Percentiles rank a stretch among this genome's conserved stretches.
Conservation (phyloP, 2,113 vertebrate species). For the Notarius quadriscutis region DNA sequence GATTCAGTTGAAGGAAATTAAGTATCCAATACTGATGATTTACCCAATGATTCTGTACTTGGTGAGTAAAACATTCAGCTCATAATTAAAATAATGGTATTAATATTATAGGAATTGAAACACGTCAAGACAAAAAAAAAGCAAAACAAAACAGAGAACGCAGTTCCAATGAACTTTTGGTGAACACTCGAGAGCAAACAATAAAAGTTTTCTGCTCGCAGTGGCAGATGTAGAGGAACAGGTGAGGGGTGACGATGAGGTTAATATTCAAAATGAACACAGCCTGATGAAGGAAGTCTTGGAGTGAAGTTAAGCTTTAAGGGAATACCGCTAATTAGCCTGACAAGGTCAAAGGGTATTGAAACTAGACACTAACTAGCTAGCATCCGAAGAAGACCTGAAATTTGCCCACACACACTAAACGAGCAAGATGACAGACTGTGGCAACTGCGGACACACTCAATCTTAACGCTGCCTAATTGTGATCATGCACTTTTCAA, state of each 20-base stretch:
- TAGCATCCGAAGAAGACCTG: conserved; percentile 43
- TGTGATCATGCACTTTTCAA: neutral
- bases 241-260: conserved; percentile 51
- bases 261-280: conserved; percentile 39
- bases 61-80: neutral
- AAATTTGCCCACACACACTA: conserved; percentile 18
- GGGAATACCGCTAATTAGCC: conserved; percentile 73
- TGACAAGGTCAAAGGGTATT: conserved; percentile 68
- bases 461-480: conserved; percentile 24
- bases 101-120: neutral
- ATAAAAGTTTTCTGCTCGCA: neutral
- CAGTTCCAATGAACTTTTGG: neutral
- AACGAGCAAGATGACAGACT: conserved; percentile 47
- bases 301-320: conserved; percentile 54
- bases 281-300: conserved; percentile 46
- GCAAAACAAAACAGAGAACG: neutral
- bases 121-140: neutral
- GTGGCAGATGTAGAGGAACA: conserved; percentile 54
- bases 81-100: neutral
- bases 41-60: neutral
- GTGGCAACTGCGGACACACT: conserved; percentile 42
- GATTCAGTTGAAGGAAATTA: neutral
- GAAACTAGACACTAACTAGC: conserved; percentile 53
- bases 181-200: neutral
- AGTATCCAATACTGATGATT: neutral